Evolutionary conservation across 2,888 invertebrate species (phyloP), one percentile per base, ranked within the genome.

Genomic region (Plusia festucae): DNA sequence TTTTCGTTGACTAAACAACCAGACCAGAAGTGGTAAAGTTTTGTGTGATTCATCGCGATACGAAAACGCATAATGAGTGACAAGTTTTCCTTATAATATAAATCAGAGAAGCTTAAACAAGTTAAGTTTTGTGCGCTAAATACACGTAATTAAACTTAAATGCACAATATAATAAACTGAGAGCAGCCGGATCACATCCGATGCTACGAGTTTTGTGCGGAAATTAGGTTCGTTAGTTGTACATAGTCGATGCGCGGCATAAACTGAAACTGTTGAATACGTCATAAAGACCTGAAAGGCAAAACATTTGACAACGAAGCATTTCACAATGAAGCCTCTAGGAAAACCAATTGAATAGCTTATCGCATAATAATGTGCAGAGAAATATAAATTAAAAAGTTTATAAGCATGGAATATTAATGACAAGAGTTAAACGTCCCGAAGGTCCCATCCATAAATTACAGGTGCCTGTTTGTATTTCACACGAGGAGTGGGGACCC

Each of bases 201-300:
- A 13, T 27, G 27, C 22, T 60, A 9, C n/a, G 20, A 3, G 60
- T 60, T 59, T 32, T 16, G 15, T 8, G 11, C 34, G 69, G 51
- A 62, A 70, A 73, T 73, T 68, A 51, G 64, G 15, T 65, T 51
- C 68, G 73, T 73, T 68, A 63, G 61, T 59, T 52, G 64, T 56
- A 60, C 44, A 40, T 34, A 24, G 46, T 67, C 52, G 53, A 58
- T 13, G 20, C 52, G 11, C 7, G 13, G 3, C 44, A 46, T 46
- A 60, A 75, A 62, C 65, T 72, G 66, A 66, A 53, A n/a, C 24
- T 32, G 49, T 55, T 57, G 40, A 34, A 66, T 44, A 34, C 65
- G 24, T 69, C 57, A 55, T 16, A 40, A 44, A 13, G 20, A 56
- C 73, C 40, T 65, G 49, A 22, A 34, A 60, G 30, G 51, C 3